Conservation (phyloP, 2,888 invertebrate species). For the Morpho helenor region DNA sequence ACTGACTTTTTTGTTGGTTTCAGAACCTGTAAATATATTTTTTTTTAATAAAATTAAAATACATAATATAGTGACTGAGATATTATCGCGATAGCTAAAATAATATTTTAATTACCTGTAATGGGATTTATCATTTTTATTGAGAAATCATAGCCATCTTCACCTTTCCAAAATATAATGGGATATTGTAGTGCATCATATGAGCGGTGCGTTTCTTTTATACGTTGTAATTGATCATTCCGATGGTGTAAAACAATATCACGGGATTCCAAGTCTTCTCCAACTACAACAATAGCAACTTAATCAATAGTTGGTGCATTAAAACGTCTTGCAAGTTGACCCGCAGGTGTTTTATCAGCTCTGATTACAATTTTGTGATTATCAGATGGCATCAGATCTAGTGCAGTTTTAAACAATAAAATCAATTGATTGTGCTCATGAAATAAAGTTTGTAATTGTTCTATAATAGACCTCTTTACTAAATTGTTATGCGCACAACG, state of each 20-base stretch:
- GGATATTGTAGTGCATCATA: slow-evolving; percentile 34
- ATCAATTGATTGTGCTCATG: too few species aligned
- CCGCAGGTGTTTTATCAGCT: slow-evolving; percentile 12
- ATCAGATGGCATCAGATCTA: too few species aligned
- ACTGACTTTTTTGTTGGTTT: too few species aligned
- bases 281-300: slow-evolving; percentile 28
- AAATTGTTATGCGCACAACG: too few species aligned
- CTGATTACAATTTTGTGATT: too few species aligned
- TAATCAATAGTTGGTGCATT: slow-evolving; percentile 36
- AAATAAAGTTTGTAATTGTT: slow-evolving; percentile 16
- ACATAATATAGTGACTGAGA: slow-evolving; percentile 4
- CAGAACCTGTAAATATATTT: too few species aligned
- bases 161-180: slow-evolving; percentile 33
- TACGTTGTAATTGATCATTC: slow-evolving; percentile 25
- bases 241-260: slow-evolving; percentile 29
- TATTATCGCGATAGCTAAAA: slow-evolving; percentile 20
- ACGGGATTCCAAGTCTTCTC: slow-evolving; percentile 27
- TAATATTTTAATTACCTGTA: slow-evolving; percentile 24
- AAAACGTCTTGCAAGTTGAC: slow-evolving; percentile 34
- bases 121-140: slow-evolving; percentile 27
- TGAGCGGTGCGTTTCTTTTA: slow-evolving; percentile 28
- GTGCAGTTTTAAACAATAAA: too few species aligned
- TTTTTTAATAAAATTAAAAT: too few species aligned
- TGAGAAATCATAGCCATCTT: slow-evolving; percentile 29
- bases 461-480: slow-evolving; percentile 26